Percentiles rank a stretch among this genome's conserved stretches.
These are phyloP conservation scores for Caenorhabditis macrosperma DNA, from an alignment of 2,888 invertebrate species.

Conservation along the genomic window DNA sequence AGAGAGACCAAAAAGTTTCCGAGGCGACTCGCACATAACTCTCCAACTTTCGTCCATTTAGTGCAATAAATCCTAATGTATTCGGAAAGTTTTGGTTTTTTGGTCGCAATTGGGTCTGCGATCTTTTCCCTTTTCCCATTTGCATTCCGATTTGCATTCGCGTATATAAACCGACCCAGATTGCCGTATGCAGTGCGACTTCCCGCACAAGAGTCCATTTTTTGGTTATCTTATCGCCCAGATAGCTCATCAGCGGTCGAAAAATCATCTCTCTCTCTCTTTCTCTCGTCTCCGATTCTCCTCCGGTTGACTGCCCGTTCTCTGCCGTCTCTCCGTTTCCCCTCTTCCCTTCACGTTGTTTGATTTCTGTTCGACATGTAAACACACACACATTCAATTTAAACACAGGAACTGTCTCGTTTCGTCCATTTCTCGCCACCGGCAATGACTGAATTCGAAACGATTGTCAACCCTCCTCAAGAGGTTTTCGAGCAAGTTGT, in stretches of 20 bases:
- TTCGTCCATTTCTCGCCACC: not conserved
- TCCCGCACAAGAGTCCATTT: not conserved
- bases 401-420: no score
- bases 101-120: not conserved
- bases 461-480: slow-evolving; percentile 52
- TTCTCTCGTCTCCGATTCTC: not conserved
- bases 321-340: not conserved
- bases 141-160: not conserved
- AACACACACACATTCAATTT: not conserved
- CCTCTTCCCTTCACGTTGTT: not conserved
- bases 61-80: no score
- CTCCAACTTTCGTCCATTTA: no score
- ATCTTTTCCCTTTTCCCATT: not conserved
- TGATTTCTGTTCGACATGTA: slow-evolving; percentile 1
- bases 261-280: not conserved
- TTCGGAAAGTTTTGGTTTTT: not conserved
- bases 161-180: not conserved
- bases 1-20: no score
- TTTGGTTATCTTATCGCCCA: not conserved
- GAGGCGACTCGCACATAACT: no score
- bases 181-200: no score
- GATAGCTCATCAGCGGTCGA: not conserved
- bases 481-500: slow-evolving; percentile 56
- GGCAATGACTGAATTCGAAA: slow-evolving; percentile 47
- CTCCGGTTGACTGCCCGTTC: not conserved